Base-by-base conservation (phyloP, 1,140 invertebrate species). In the Polyergus mexicanus region DNA sequence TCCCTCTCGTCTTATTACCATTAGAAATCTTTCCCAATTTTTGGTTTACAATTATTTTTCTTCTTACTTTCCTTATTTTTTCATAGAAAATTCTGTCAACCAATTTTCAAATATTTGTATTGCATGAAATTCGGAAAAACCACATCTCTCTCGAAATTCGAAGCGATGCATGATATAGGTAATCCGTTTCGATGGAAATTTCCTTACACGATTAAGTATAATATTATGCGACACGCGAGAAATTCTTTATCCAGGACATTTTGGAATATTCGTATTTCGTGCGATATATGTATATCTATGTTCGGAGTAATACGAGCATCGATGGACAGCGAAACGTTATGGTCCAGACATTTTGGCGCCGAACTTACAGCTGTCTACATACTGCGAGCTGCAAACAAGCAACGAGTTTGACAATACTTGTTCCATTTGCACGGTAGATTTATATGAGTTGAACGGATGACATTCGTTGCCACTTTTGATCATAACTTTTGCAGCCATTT, bases 311-410 rank as follows among this genome's bases (percentile, higher is more conserved):
- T 19, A 74, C 66, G 54, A 72, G 25, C 41, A 32, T 74, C 68
- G 56, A 83, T 75, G 74, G 87, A 75, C 86, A 88, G 85, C 85
- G 89, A 93, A 93, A 91, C 86, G 89, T 38, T 88, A 89, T 58
- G 75, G 80, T 76, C 68, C 91, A 93, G 93, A 93, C 92, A 81
- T 91, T 92, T 93, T 91, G 92, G 92, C 92, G 91, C 91, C 92
- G 87, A 91, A 91, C 84, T 86, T 89, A 89, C 85, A 89, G 84
- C 80, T 65, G 85, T 63, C 88, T 87, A 86, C 86, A 86, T 84
- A 62, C 58, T 72, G 84, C 86, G 84, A 88, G 87, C 83, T 90
- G 86, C 88, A 89, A 92, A 92, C 90, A 92, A 93, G 80, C 63
- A 83, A 62, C 60, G 75, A 62, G 62, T 62, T 78, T 87, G 81